A percentile compares a stretch with the other conserved stretches of the same genome.
Evolutionary conservation across 2,113 vertebrate species (phyloP).

Genomic region (Brachypteracias leptosomus): DNA sequence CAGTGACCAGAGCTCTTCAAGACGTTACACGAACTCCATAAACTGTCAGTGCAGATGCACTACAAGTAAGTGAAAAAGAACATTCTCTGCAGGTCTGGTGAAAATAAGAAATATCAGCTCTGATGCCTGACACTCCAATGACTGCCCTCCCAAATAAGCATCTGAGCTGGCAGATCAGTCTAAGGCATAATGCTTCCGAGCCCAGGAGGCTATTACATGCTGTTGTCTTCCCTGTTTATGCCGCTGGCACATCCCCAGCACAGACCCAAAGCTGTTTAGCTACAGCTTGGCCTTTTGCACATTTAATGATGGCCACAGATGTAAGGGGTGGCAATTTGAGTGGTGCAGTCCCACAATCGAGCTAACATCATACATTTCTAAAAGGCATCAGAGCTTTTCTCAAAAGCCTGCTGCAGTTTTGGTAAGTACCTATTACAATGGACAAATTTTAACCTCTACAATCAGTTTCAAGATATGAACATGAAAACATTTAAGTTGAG

Average conservation of each 20-base stretch:
- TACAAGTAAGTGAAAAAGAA: not conserved
- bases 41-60: not conserved
- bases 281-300: conserved; percentile 40
- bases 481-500: not conserved
- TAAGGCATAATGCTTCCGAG: not conserved
- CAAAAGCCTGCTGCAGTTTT: not conserved
- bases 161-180: not conserved
- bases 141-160: not conserved
- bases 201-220: conserved; percentile 8
- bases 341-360: not conserved
- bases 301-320: conserved; percentile 34
- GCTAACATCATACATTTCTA: not conserved
- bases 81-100: not conserved
- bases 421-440: not conserved
- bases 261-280: not conserved
- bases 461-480: not conserved
- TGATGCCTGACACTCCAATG: not conserved
- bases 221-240: not conserved
- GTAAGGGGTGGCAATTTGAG: not conserved
- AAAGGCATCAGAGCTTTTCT: not conserved
- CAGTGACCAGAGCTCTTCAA: not conserved
- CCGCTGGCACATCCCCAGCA: conserved; percentile 7
- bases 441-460: not conserved
- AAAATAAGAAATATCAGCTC: not conserved
- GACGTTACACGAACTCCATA: not conserved